Evolutionary conservation across 2,888 invertebrate species (phyloP), one percentile per base, ranked within the genome.

Genomic region (Schizotus pectinicornis): DNA sequence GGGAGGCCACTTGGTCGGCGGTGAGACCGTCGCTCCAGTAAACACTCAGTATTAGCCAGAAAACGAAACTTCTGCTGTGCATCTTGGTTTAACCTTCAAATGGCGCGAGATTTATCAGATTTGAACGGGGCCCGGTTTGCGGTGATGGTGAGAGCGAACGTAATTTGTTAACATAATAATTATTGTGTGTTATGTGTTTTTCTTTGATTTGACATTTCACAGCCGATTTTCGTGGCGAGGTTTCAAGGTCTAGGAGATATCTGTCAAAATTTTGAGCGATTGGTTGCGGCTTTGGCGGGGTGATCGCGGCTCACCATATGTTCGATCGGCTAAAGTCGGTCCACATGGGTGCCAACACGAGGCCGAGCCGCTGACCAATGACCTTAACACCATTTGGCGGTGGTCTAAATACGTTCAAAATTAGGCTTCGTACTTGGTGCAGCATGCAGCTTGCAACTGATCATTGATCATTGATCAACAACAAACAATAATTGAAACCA

Each of bases 31-130:
- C 67, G 57, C 73, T 70, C 70, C 73, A 73, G 56, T 71, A 75
- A 47, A 76, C 62, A 59, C 71, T 69, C 54, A 77, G 72, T 64
- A 77, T 65, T 68, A 79, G 67, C 76, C 78, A 79, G 69, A 78
- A 74, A 67, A 75, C 63, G 14, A 57, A 22, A 32, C 45, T 46
- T 14, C 47, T 43, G 47, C 45, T 46, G 14, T 42, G 39, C 57
- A 57, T 57, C 42, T 46, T 47, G 34, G 1, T 22, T 32, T 51
- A 51, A 50, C 50, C 51, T 56, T 56, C 37, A 56, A 49, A 48
- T 39, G 42, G 48, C 48, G 45, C 55, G 45, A 22, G 22, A 42
- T 39, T 13, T 14, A 34, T 49, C 43, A 37, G 48, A 43, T 43
- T 48, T 33, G 49, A 36, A 36, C 47, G 37, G 45, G 54, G 54